Evolutionary conservation across 2,113 vertebrate genomes (phyloP).

Genomic region (Ptyas mucosa): DNA sequence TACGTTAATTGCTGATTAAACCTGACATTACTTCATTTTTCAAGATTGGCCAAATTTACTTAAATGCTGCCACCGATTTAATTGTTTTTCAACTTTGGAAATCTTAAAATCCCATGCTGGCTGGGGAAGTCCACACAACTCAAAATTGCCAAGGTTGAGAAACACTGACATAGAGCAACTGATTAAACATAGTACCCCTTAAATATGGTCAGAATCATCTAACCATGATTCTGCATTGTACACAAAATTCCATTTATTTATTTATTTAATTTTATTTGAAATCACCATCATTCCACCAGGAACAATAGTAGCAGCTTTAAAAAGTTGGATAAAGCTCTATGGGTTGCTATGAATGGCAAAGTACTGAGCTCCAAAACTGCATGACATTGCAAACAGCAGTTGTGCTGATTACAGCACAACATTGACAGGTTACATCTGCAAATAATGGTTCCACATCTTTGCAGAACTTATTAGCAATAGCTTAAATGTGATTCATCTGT

Average conservation of each 20-base stretch:
- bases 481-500: conserved; percentile 12
- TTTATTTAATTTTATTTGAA: neutral
- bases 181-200: neutral
- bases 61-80: neutral
- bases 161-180: neutral
- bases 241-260: no score
- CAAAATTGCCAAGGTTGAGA: no score
- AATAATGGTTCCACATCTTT: conserved; percentile 6
- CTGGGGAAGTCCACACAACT: neutral
- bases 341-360: neutral
- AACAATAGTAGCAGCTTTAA: neutral
- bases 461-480: neutral
- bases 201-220: neutral
- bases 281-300: neutral
- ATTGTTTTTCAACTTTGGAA: neutral
- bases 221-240: neutral
- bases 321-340: neutral
- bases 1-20: neutral
- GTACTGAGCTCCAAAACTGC: neutral
- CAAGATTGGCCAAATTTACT: neutral
- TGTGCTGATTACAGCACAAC: no score
- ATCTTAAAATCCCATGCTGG: neutral
- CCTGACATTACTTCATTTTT: neutral
- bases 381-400: neutral
- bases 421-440: neutral